A percentile compares a stretch with the other conserved stretches of the same genome.
These are phyloP conservation scores for Agriopis leucophaearia DNA, from an alignment of 2,888 invertebrate species.

Conservation along the genomic window DNA sequence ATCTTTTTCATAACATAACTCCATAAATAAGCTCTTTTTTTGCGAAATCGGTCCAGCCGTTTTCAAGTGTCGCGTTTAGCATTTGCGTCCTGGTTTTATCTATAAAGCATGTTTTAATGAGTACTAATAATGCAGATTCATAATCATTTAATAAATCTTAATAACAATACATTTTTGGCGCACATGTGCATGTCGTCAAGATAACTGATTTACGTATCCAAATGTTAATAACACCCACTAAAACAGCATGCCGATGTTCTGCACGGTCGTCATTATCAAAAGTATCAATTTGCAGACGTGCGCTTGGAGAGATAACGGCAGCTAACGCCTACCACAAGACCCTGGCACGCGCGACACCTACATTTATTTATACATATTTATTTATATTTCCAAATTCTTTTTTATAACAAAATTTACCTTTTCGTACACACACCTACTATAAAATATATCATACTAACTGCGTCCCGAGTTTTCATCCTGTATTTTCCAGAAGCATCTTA, in stretches of 20 bases:
- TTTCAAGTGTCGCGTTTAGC: no score
- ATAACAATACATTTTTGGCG: background rate
- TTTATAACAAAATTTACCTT: no score
- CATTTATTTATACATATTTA: no score
- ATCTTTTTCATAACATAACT: no score
- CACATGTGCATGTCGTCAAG: background rate
- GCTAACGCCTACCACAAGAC: no score
- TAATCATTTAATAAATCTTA: background rate
- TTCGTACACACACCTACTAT: no score
- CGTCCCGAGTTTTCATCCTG: no score
- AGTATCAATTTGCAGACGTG: constrained; percentile 45
- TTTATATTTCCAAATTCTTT: no score
- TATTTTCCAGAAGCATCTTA: no score
- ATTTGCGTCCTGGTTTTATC: background rate
- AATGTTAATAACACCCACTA: constrained; percentile 15
- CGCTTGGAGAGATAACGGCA: constrained; percentile 41
- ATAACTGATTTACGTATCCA: constrained; percentile 6
- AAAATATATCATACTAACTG: no score
- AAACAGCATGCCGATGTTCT: constrained; percentile 8
- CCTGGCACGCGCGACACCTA: constrained; percentile 9
- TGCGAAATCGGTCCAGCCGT: no score
- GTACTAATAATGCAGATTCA: background rate
- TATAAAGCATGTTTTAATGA: background rate
- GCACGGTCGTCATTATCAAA: constrained; percentile 35
- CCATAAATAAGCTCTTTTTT: no score